Evolutionary conservation across 1,140 invertebrate species (phyloP), one percentile per base, ranked within the genome.

Genomic region (Augochlora pura): DNA sequence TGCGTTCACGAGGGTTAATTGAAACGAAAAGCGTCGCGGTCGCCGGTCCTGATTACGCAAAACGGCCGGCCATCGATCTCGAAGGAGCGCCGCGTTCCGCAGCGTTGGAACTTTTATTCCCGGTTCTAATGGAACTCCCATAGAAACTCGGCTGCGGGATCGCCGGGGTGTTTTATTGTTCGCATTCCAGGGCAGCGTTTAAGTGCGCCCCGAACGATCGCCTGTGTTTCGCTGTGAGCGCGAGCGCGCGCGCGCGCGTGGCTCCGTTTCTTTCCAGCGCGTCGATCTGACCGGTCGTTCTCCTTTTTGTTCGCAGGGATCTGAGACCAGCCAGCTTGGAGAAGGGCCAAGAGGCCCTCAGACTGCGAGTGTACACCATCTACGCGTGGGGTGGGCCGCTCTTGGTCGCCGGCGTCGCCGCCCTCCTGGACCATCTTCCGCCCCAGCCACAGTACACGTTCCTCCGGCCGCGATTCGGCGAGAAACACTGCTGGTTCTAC

Each of bases 371-470:
- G 46, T 97, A 97, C 91, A 95, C 95, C 78, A 94, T 95, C 82
- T 97, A 97, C 92, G 96, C 96, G 57, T 97, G 96, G 96, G 96
- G 96, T 80, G 94, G 95, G 27, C 96, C 96, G 25, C 93, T 97
- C 70, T 87, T 96, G 62, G 95, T 97, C 80, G 95, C 96, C 62
- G 95, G 95, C 68, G 93, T 96, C 66, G 96, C 95, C 27, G 95
- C 95, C 27, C 93, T 96, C 80, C 92, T 97, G 60, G 96, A 97
- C 92, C 91, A 94, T 79, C 93, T 96, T 80, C 95, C 95, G 21
- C 85, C 93, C 42, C 93, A 93, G 70, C 93, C 94, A 78, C 88
- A 94, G 46, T 91, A 93, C 67, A 91, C 94, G 79, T 94, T 95
- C 81, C 90, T 97, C 70, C 94, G 95, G 73, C 96, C 97, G 16